phyloP scores from a whole-genome alignment of 2,797 vertebrate genomes.

The Enteromius anoplus region DNA sequence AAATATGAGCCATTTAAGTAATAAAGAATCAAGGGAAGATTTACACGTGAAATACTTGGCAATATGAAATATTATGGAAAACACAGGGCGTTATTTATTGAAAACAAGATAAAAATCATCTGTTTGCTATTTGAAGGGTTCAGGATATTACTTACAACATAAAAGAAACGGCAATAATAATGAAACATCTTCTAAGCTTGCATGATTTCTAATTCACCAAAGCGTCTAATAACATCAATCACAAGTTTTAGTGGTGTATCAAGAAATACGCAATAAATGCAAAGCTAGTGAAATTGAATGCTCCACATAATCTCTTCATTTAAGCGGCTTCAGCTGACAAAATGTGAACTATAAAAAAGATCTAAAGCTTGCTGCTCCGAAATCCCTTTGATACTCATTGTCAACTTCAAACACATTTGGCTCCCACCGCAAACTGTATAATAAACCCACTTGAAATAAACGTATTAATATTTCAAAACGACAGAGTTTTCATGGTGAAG shows the following conservation, averaged over 20 bases:
- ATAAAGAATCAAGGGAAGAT: constrained; percentile 8
- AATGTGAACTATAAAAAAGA: constrained; percentile 26
- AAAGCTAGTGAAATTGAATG: constrained; percentile 6
- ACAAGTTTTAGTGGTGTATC: not conserved
- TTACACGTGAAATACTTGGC: constrained; percentile 12
- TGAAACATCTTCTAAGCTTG: not conserved
- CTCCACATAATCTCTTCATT: not conserved
- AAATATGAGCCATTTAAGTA: constrained; percentile 1
- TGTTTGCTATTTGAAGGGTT: not conserved
- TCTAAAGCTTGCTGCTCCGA: constrained; percentile 22
- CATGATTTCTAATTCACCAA: not conserved
- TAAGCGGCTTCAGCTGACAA: constrained; percentile 22
- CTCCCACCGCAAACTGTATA: constrained; percentile 20
- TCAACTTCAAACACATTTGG: constrained; percentile 32
- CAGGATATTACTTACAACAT: not conserved
- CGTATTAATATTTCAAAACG: constrained; percentile 41
- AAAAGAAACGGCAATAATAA: not conserved
- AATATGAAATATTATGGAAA: not conserved
- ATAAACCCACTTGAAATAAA: constrained; percentile 48
- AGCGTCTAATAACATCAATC: constrained; percentile 9
- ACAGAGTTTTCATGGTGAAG: constrained; percentile 27
- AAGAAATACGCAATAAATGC: constrained; percentile 15
- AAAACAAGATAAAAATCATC: constrained; percentile 1
- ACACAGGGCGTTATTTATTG: not conserved
- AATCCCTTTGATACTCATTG: constrained; percentile 38